phyloP scores from a whole-genome alignment of 2,888 invertebrate genomes.

The Rhyacophila evoluta region DNA sequence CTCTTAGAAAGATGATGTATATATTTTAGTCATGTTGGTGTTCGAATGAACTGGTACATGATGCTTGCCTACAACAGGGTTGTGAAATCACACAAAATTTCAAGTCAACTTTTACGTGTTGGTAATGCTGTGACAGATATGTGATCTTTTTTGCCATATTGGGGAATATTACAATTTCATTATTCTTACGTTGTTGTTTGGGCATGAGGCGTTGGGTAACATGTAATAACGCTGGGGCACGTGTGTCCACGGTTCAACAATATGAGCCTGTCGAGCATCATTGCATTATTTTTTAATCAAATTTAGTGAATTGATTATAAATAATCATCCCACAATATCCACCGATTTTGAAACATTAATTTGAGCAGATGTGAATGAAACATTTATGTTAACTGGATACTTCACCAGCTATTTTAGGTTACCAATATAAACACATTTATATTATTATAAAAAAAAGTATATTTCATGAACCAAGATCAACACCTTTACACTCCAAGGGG shows the following conservation, averaged over 20 bases:
- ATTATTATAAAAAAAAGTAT: no score
- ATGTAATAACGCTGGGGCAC: constrained; percentile 67
- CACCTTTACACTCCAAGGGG: no score
- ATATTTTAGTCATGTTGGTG: not conserved
- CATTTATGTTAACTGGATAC: no score
- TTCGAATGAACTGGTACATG: not conserved
- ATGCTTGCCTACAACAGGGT: not conserved
- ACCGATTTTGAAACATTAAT: no score
- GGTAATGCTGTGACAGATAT: not conserved
- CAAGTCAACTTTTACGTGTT: not conserved
- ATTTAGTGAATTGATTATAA: no score
- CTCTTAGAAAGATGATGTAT: not conserved
- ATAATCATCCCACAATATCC: no score
- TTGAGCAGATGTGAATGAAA: no score
- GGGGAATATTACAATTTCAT: not conserved
- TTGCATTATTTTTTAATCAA: not conserved
- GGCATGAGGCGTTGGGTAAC: constrained; percentile 23
- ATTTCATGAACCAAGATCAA: no score
- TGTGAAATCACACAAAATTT: not conserved
- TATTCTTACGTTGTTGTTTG: constrained; percentile 46
- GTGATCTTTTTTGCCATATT: not conserved
- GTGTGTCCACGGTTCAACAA: constrained; percentile 63
- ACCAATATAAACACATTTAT: no score
- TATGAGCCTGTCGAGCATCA: constrained; percentile 60
- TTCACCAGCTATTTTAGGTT: no score